A percentile compares a stretch with the other conserved stretches of the same genome.
phyloP scores from a whole-genome alignment of 2,888 invertebrate genomes.

The Corythucha ciliata region DNA sequence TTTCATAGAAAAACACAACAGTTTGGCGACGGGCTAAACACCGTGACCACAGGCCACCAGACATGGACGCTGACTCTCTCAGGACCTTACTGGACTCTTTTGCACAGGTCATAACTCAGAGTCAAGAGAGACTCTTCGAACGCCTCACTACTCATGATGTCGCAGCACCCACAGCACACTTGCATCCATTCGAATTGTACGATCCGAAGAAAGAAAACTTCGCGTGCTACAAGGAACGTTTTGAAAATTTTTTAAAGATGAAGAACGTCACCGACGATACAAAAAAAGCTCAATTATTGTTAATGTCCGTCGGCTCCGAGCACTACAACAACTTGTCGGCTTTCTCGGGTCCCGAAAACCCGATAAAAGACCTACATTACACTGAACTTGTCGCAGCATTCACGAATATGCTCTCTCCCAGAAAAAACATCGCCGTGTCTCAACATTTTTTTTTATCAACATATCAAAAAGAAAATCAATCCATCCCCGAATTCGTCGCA shows the following conservation, averaged over 20 bases:
- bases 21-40: too few relatives aligned
- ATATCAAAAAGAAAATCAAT: slow-evolving; percentile 16
- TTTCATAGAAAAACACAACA: too few relatives aligned
- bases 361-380: slow-evolving; percentile 16
- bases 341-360: slow-evolving; percentile 17
- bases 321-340: slow-evolving; percentile 27
- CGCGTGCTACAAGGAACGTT: slow-evolving; percentile 22
- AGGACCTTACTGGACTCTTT: too few relatives aligned
- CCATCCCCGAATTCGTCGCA: slow-evolving; percentile 20
- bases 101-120: too few relatives aligned
- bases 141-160: too few relatives aligned
- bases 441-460: slow-evolving; percentile 24
- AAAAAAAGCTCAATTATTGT: slow-evolving; percentile 23
- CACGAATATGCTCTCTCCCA: slow-evolving; percentile 18
- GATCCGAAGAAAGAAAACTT: slow-evolving; percentile 26
- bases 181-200: slow-evolving; percentile 26
- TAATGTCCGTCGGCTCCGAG: slow-evolving; percentile 22
- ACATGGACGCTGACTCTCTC: too few relatives aligned
- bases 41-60: too few relatives aligned
- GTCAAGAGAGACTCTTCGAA: too few relatives aligned
- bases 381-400: slow-evolving; percentile 14
- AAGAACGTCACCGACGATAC: slow-evolving; percentile 19
- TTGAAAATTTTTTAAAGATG: slow-evolving; percentile 22
- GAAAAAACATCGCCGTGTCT: slow-evolving; percentile 22
- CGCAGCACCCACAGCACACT: too few relatives aligned